phyloP scores from a whole-genome alignment of 2,888 invertebrate species.

The Iphiclides podalirius region DNA sequence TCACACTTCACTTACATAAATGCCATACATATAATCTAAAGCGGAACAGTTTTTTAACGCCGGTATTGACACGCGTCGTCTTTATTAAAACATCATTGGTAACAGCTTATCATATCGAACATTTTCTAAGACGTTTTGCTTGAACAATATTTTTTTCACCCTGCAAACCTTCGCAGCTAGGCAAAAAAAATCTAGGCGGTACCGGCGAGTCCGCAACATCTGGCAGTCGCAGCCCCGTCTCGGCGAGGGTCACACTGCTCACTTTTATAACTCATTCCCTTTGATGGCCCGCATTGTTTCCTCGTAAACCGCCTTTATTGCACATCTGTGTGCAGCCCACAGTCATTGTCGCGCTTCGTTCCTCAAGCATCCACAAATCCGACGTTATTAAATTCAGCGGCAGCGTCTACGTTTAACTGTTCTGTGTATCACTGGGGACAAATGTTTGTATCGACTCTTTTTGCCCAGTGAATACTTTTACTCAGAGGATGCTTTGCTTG shows the following conservation, averaged over 20 bases:
- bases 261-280: conserved; percentile 17
- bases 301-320: conserved; percentile 23
- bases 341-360: conserved; percentile 1
- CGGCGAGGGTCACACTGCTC: conserved; percentile 3
- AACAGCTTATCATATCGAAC: no score
- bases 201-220: neutral
- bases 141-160: no score
- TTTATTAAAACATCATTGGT: no score
- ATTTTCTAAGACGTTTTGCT: no score
- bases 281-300: conserved; percentile 24
- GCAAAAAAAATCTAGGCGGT: no score
- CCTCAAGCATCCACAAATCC: neutral
- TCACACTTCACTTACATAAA: no score
- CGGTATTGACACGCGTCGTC: no score
- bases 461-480: neutral
- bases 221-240: neutral
- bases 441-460: neutral
- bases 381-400: conserved; percentile 1
- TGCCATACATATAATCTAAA: no score
- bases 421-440: neutral
- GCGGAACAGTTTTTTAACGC: no score
- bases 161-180: no score
- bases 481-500: neutral
- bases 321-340: conserved; percentile 13
- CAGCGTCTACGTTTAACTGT: neutral